phyloP scores from a whole-genome alignment of 2,797 vertebrate species.

The Lepilemur septentrionalis region DNA sequence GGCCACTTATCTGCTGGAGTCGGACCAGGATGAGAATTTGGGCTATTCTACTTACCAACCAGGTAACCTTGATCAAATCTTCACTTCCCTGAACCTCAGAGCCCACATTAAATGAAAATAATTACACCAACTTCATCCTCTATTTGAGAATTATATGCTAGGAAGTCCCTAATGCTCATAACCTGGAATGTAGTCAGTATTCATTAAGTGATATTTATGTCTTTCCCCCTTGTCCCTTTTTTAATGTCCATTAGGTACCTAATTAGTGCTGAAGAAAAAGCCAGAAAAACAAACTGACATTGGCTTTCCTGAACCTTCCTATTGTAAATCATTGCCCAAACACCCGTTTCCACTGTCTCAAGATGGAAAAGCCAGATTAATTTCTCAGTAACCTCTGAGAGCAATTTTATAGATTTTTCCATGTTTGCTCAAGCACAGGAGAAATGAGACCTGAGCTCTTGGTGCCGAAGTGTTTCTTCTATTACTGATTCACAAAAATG shows the following conservation, averaged over 20 bases:
- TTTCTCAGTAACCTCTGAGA: conserved; percentile 45
- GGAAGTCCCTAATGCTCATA: neutral
- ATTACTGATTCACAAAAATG: conserved; percentile 48
- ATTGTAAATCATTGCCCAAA: neutral
- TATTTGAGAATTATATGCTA: neutral
- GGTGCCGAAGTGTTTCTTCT: conserved; percentile 35
- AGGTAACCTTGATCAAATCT: neutral
- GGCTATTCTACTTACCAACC: neutral
- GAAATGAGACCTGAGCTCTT: conserved; percentile 44
- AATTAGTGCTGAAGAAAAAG: neutral
- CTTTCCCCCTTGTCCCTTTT: neutral
- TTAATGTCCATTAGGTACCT: neutral
- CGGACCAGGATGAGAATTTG: neutral
- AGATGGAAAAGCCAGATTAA: neutral
- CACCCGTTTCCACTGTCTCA: neutral
- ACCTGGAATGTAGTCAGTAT: neutral
- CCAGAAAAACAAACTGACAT: neutral
- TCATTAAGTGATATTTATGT: neutral
- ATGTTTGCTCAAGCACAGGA: conserved; percentile 44
- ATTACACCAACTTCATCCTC: neutral
- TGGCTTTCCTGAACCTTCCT: neutral
- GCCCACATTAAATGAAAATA: neutral
- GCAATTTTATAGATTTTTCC: conserved; percentile 68
- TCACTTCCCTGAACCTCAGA: neutral
- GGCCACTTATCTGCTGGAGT: neutral